phyloP scores from a whole-genome alignment of 2,797 vertebrate species.

The Vultur gryphus region DNA sequence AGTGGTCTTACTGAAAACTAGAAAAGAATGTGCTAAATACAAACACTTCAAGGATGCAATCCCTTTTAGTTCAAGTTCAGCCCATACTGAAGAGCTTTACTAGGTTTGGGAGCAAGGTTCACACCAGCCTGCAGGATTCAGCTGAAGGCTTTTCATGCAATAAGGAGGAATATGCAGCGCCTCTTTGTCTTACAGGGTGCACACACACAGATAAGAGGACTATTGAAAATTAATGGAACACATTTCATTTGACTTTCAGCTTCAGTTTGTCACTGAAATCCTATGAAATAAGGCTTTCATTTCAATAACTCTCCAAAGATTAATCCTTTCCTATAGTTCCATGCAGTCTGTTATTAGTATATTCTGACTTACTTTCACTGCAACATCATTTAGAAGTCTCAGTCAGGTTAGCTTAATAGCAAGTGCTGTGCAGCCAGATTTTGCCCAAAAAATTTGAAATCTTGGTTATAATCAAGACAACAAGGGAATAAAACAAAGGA shows the following conservation, averaged over 20 bases:
- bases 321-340: background rate
- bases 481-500: background rate
- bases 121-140: background rate
- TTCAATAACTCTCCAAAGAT: background rate
- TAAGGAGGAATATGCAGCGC: background rate
- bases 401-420: background rate
- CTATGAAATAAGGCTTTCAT: background rate
- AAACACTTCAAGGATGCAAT: background rate
- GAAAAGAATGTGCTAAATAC: background rate
- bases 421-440: background rate
- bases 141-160: background rate
- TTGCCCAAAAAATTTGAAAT: background rate
- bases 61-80: background rate
- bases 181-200: background rate
- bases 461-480: background rate
- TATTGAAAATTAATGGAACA: background rate
- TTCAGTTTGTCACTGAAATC: background rate
- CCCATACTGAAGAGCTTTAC: background rate
- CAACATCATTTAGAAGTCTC: background rate
- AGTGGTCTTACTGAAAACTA: background rate
- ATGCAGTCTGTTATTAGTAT: background rate
- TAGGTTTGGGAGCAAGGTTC: background rate
- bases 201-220: background rate
- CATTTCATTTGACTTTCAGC: background rate
- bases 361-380: background rate